These are phyloP conservation scores for Drosophila nr. fundita DNA, from an alignment of 2,888 invertebrate genomes.

Conservation along the genomic window DNA sequence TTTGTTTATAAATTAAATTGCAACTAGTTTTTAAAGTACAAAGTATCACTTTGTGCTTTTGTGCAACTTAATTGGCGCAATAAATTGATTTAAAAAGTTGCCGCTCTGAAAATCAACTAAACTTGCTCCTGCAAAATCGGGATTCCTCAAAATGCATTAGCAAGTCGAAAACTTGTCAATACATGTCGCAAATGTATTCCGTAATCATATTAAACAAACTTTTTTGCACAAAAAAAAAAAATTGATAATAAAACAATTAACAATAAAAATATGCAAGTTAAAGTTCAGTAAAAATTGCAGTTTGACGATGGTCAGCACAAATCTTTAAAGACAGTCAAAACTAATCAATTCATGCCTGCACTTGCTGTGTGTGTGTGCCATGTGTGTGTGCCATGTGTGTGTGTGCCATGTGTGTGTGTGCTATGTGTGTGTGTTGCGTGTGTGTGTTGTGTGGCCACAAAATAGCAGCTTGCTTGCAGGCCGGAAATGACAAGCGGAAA, in stretches of 20 bases:
- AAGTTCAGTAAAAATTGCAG: background rate
- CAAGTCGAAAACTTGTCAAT: constrained; percentile 10
- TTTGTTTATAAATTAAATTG: constrained; percentile 2
- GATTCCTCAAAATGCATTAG: constrained; percentile 20
- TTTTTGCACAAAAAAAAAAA: background rate
- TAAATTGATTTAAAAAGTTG: constrained; percentile 33
- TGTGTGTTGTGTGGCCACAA: constrained; percentile 17
- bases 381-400: constrained; percentile 1
- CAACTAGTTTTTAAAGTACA: background rate
- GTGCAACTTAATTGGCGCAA: constrained; percentile 16
- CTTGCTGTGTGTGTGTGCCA: background rate
- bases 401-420: background rate
- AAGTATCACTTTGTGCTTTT: constrained; percentile 4
- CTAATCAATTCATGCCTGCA: constrained; percentile 24
- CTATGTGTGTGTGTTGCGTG: background rate
- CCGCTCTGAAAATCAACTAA: background rate
- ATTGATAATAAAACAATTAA: background rate
- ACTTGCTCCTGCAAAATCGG: background rate
- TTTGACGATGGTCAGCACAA: constrained; percentile 1
- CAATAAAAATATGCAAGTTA: background rate
- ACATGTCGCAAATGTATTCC: background rate
- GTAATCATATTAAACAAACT: constrained; percentile 5
- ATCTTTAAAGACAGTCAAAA: constrained; percentile 21
- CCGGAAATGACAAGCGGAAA: constrained; percentile 52
- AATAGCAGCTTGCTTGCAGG: constrained; percentile 38